Percentiles rank a stretch among this genome's conserved stretches.
Conservation (phyloP, 2,797 vertebrate genomes). For the Mormyrops attenuatus region DNA sequence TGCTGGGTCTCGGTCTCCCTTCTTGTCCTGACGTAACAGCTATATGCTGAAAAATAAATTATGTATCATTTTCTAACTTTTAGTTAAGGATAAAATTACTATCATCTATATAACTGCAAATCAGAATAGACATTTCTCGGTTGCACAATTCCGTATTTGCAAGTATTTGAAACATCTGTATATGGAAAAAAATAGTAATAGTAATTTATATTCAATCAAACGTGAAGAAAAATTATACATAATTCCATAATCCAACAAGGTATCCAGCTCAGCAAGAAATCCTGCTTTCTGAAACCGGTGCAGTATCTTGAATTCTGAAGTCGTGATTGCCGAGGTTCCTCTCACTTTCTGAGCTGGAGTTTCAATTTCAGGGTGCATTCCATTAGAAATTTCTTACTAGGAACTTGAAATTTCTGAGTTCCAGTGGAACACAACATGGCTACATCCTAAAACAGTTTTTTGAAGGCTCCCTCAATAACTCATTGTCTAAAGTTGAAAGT, state of each 20-base stretch:
- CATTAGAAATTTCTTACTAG: neutral
- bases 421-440: too few species aligned
- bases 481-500: too few species aligned
- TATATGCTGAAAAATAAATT: neutral
- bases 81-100: neutral
- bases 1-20: too few species aligned
- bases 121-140: neutral
- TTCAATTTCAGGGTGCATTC: neutral
- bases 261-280: neutral
- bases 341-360: neutral
- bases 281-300: neutral
- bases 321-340: neutral
- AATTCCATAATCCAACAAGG: too few species aligned
- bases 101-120: neutral
- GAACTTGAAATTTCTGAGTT: too few species aligned
- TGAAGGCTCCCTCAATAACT: too few species aligned
- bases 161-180: neutral
- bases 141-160: neutral
- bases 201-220: neutral
- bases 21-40: too few species aligned
- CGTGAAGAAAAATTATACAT: neutral
- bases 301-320: neutral
- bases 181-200: neutral
- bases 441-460: too few species aligned
- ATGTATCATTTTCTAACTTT: neutral